These are phyloP conservation scores for Aphidoletes aphidimyza DNA, from an alignment of 2,888 invertebrate genomes.

Conservation along the genomic window DNA sequence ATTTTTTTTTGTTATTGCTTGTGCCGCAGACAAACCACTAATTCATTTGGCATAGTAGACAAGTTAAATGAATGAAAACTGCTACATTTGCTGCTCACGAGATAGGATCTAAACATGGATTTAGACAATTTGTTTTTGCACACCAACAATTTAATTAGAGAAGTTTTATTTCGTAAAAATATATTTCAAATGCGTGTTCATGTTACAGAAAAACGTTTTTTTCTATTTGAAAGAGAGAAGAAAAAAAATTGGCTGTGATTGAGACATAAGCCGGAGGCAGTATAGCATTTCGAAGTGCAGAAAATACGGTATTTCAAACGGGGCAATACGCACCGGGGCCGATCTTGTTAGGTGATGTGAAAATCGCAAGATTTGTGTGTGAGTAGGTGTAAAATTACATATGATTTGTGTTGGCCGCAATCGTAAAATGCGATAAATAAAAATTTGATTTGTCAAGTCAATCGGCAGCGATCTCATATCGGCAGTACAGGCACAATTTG, in stretches of 20 bases:
- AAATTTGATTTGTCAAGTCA: slow-evolving; percentile 34
- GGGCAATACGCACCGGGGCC: neutral
- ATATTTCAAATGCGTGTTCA: too few relatives aligned
- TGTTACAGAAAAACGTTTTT: too few relatives aligned
- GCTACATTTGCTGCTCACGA: slow-evolving; percentile 6
- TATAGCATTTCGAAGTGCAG: neutral
- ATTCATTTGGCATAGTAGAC: neutral
- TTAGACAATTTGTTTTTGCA: neutral
- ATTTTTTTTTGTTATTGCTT: neutral
- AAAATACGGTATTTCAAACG: neutral
- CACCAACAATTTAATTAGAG: slow-evolving; percentile 39
- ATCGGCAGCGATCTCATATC: neutral
- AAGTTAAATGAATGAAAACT: slow-evolving; percentile 6
- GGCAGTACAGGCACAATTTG: neutral
- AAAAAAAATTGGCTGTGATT: too few relatives aligned
- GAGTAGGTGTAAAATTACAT: slow-evolving; percentile 30
- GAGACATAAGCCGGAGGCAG: slow-evolving; percentile 27
- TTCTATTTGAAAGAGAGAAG: neutral
- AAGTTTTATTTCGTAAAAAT: neutral
- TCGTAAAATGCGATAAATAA: slow-evolving; percentile 38
- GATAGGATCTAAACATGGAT: slow-evolving; percentile 15
- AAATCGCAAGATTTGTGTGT: neutral
- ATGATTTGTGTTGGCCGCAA: slow-evolving; percentile 29
- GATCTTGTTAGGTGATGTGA: neutral
- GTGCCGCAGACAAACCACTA: neutral